Evolutionary conservation across 2,888 invertebrate genomes (phyloP).

Genomic region (Drosophila niveifrons): DNA sequence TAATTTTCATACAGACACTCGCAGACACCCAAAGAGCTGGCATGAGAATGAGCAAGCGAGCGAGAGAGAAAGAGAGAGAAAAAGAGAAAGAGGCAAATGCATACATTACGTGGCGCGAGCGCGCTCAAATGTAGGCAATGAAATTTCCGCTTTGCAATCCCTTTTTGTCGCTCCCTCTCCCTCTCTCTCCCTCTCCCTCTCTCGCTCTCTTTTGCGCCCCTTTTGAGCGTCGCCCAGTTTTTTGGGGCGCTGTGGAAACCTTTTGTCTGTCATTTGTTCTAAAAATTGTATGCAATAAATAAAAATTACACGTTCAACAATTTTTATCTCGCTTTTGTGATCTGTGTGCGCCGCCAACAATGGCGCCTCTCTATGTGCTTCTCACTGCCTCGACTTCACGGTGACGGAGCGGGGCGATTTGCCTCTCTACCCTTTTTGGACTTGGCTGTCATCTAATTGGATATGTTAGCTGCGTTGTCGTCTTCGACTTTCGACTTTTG

Average conservation of each 20-base stretch:
- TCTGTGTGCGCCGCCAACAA: conserved; percentile 54
- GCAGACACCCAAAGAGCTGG: conserved; percentile 5
- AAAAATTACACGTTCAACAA: conserved; percentile 80
- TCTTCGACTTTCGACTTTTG: conserved; percentile 59
- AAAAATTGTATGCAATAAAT: conserved; percentile 82
- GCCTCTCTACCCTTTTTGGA: background rate
- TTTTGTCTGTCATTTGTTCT: conserved; percentile 80
- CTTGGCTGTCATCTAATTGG: conserved; percentile 69
- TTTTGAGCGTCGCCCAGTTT: conserved; percentile 3
- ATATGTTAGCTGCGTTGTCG: conserved; percentile 68
- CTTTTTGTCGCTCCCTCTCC: conserved; percentile 13
- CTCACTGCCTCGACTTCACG: too few relatives aligned
- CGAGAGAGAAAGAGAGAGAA: background rate
- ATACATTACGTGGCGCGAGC: conserved; percentile 52
- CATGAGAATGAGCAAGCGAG: background rate
- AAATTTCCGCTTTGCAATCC: conserved; percentile 59
- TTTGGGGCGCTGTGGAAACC: conserved; percentile 43
- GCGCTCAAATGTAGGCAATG: conserved; percentile 67
- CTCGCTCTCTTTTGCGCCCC: background rate
- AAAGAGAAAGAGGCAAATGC: conserved; percentile 38
- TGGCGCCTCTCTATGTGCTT: conserved; percentile 34
- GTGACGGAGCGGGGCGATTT: too few relatives aligned
- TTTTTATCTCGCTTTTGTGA: conserved; percentile 70
- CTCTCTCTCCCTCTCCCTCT: background rate
- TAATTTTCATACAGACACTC: conserved; percentile 67